Evolutionary conservation across 2,113 vertebrate species (phyloP), one percentile per base, ranked within the genome.

Genomic region (Tupaia tana): DNA sequence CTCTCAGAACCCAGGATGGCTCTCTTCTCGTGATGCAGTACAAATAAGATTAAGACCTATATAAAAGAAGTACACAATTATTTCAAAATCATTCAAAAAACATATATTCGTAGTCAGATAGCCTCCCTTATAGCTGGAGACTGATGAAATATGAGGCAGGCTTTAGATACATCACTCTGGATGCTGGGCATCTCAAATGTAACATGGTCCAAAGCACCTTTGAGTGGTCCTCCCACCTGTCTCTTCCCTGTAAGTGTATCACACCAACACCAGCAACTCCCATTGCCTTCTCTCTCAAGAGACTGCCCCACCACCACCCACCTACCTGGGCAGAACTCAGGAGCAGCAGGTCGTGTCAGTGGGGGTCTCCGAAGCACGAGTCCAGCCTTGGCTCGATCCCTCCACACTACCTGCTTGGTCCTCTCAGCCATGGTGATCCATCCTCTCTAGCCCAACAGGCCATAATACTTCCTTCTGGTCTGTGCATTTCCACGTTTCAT

Each of bases 71-170:
- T 1, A 10, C 0, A 14, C 22, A 7, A 16, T 3, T 12, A 9
- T 61, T 7, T 54, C 83, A 43, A 43, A 14, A 29, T 10, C 34
- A 29, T 31, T 29, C 1, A 0, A 16, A 15, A 9, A 74, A 70
- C 14, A 27, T 19, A 4, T 7, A 6, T 1, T 34, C 0, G 1
- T 16, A 52, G 58, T 3, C 0, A 52, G 31, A 58, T 12, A 52
- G 27, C 27, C 15, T 43, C 58, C 22, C 3, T 27, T 7, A 31
- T 10, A 54, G 29, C 43, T 43, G 43, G 43, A 43, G 43, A 43
- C 4, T 43, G 43, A 43, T 43, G 43, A 43, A 43, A 6, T 43
- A 3, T 43, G 4, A 43, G 43, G 43, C 43, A 43, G 43, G 43
- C 43, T 43, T 43, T 6, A 43, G 4, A 43, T 43, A 43, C 43